A percentile compares a stretch with the other conserved stretches of the same genome.
Evolutionary conservation across 2,797 vertebrate genomes (phyloP).

Genomic region (Anableps anableps): DNA sequence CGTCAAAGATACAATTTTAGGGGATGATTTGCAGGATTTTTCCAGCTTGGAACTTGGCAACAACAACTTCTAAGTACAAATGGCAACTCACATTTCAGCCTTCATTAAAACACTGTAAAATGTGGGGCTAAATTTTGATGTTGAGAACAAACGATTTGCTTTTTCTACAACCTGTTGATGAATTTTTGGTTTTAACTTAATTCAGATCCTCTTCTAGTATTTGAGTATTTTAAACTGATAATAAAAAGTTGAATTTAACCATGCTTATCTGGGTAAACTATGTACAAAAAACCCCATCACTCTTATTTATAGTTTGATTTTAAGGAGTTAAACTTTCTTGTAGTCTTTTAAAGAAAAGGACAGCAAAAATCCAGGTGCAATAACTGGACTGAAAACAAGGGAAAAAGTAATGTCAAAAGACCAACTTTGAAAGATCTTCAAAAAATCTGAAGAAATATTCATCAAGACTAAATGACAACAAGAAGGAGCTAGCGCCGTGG

Average conservation of each 20-base stretch:
- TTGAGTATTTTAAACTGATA: background rate
- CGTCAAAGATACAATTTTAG: background rate
- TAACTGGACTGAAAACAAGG: background rate
- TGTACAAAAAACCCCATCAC: background rate
- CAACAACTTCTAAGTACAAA: background rate
- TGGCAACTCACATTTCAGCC: background rate
- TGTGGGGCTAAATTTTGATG: background rate
- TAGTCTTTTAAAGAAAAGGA: background rate
- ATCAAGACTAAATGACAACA: no score
- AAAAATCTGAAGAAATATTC: background rate
- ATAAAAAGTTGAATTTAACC: background rate
- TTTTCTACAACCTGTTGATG: background rate
- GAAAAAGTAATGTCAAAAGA: background rate
- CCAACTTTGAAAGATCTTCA: background rate
- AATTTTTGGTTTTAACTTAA: background rate
- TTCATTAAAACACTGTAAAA: background rate
- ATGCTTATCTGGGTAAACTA: background rate
- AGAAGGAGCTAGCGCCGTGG: background rate
- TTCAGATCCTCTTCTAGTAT: background rate
- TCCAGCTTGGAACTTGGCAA: background rate
- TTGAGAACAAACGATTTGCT: background rate
- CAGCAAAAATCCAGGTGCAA: background rate
- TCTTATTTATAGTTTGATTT: background rate
- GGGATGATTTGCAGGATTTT: background rate
- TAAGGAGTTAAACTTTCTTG: background rate